Base-by-base conservation (phyloP, 2,797 vertebrate species). In the Phoebastria nigripes region DNA sequence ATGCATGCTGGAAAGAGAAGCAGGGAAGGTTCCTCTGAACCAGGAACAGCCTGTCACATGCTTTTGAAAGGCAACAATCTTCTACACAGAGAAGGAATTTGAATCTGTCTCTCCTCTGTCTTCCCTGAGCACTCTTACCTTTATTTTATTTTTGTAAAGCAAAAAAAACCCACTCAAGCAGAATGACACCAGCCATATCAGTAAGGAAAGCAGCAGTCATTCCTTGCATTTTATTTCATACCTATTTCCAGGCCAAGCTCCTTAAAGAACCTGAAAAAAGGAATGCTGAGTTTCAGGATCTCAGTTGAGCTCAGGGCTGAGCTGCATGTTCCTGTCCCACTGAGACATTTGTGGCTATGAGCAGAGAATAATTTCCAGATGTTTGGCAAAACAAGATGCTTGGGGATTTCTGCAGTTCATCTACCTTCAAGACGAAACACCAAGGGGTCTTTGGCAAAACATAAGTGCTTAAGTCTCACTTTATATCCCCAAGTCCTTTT, bases 321-420 rank as follows among this genome's bases (percentile, higher is more conserved):
- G 58, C 51, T 58, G 62, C 46, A 31, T 20, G 28, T 31, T 89
- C 65, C 58, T 28, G 49, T 63, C 71, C 69, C 26, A 24, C 76
- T 9, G 24, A 78, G 39, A 61, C 55, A 69, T 51, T 56, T 85
- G 31, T 72, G 59, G 80, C 62, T 89, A 56, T 18, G 7, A 86
- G 49, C 31, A 82, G 39, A 69, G 28, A 82, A 89, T 29, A 61
- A 70, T 33, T 82, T 82, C 72, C 77, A 89, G 72, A 82, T 89
- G 61, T 82, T 55, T 74, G 62, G 51, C 44, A 54, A 82, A 87
- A 63, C 33, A 19, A 79, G 74, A 54, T 7, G 18, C 22, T 79
- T 46, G 11, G 25, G 46, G 52, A 59, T 86, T 92, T 58, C 67
- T 70, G 69, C 56, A 76, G 33, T 41, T 87, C 46, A 29, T 69